Conservation (phyloP, 2,797 vertebrate species). For the Poeciliopsis paucimaculata region DNA sequence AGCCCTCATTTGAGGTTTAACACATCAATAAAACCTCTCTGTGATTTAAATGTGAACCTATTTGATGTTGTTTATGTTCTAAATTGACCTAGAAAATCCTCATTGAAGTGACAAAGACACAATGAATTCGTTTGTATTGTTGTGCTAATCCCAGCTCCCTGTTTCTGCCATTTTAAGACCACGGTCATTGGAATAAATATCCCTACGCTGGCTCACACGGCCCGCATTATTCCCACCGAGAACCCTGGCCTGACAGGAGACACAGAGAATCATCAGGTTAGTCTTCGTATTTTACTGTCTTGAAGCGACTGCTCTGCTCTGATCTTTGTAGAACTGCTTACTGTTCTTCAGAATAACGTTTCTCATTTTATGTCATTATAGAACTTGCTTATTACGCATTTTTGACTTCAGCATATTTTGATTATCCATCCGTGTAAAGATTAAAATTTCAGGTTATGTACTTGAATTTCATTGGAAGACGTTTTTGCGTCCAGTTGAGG, state of each 20-base stretch:
- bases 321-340: neutral
- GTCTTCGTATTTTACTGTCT: neutral
- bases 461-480: neutral
- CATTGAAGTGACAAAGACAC: neutral
- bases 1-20: neutral
- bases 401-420: neutral
- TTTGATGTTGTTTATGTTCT: neutral
- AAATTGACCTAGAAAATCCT: neutral
- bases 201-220: constrained; percentile 11
- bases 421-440: neutral
- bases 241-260: constrained; percentile 21
- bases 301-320: neutral
- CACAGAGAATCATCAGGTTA: constrained; percentile 38
- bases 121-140: neutral
- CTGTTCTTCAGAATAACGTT: neutral
- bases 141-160: neutral
- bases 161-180: constrained; percentile 28
- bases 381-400: neutral
- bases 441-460: neutral
- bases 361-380: neutral
- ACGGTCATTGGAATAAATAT: constrained; percentile 15
- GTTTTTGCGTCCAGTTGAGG: neutral
- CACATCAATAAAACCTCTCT: neutral
- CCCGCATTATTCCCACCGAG: constrained; percentile 13
- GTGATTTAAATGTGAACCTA: neutral